Percentiles rank a stretch among this genome's conserved stretches.
phyloP scores from a whole-genome alignment of 1,140 invertebrate genomes.

The Solen grandis region DNA sequence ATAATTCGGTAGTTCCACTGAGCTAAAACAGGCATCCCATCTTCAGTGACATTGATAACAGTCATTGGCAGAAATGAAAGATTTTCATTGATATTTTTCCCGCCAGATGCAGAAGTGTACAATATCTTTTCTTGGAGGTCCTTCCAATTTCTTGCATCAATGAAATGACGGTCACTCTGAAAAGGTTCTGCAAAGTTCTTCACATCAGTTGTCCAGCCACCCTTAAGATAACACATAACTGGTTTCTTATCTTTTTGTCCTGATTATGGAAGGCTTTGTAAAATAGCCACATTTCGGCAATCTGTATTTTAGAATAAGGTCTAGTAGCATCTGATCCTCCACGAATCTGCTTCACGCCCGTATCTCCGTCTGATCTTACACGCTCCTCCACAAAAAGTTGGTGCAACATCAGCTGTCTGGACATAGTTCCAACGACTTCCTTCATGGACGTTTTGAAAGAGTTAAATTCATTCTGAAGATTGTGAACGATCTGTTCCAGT shows the following conservation, averaged over 20 bases:
- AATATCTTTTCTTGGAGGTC: conserved; percentile 66
- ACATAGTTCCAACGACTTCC: conserved; percentile 45
- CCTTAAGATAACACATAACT: conserved; percentile 75
- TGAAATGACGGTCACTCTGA: conserved; percentile 62
- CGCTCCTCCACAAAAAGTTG: conserved; percentile 67
- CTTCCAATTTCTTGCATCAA: conserved; percentile 65
- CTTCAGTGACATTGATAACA: conserved; percentile 55
- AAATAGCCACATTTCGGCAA: conserved; percentile 72
- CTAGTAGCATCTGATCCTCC: conserved; percentile 44
- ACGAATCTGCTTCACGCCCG: conserved; percentile 65
- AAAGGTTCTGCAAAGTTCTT: conserved; percentile 66
- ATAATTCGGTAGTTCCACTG: conserved; percentile 77
- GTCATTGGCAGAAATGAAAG: conserved; percentile 63
- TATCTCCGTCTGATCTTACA: conserved; percentile 62
- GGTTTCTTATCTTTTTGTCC: conserved; percentile 61
- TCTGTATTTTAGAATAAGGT: conserved; percentile 66
- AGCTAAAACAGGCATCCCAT: conserved; percentile 58
- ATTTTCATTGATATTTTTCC: conserved; percentile 67
- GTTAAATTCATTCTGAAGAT: not conserved
- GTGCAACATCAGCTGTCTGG: conserved; percentile 66
- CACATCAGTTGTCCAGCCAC: conserved; percentile 69
- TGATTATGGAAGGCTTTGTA: conserved; percentile 72
- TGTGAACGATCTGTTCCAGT: no score
- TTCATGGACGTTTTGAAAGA: conserved; percentile 24
- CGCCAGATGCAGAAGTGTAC: conserved; percentile 67